Evolutionary conservation across 2,113 vertebrate species (phyloP), one percentile per base, ranked within the genome.

Genomic region (Cynoglossus semilaevis): DNA sequence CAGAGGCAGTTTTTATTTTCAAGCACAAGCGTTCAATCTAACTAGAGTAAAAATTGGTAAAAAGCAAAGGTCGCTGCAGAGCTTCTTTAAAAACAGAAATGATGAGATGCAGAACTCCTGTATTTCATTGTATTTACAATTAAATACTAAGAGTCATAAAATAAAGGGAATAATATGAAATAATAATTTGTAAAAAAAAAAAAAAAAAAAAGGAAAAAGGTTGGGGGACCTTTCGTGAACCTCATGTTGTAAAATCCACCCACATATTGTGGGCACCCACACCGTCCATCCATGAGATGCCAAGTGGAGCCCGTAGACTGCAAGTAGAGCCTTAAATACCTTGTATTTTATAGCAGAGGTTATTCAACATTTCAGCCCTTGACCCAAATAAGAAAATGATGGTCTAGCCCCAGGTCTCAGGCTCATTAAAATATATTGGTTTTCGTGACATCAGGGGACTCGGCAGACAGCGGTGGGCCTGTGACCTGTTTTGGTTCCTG

Each of bases 391-490:
- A 64, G 57, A 79, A 70, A 67, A 63, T 77, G 8, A 74, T 74
- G 43, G 51, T 71, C 69, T 67, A 47, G 54, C 61, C 65, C 72
- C 51, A 76, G 76, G 79, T 79, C 82, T 77, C 76, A 59, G 47
- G 46, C 71, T 75, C 68, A 82, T 77, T 82, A 82, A 82, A 77
- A 73, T 75, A 76, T 82, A 84, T 82, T 82, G 72, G 76, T 67
- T 82, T 68, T 17, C 55, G 48, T 67, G 55, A 72, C 63, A 72
- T 62, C 53, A 2, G 49, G 82, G 74, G 68, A 67, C 41, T 43
- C 51, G 37, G 36, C 14, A 37, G 7, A 42, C 58, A 53, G 60
- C 70, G 59, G 58, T 63, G 61, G 63, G 66, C 66, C 64, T 58
- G 46, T 70, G 63, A 78, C 59, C 70, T 70, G 67, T 72, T 76